Base-by-base conservation (phyloP, 2,888 invertebrate species). In the Cylloceria caligata region DNA sequence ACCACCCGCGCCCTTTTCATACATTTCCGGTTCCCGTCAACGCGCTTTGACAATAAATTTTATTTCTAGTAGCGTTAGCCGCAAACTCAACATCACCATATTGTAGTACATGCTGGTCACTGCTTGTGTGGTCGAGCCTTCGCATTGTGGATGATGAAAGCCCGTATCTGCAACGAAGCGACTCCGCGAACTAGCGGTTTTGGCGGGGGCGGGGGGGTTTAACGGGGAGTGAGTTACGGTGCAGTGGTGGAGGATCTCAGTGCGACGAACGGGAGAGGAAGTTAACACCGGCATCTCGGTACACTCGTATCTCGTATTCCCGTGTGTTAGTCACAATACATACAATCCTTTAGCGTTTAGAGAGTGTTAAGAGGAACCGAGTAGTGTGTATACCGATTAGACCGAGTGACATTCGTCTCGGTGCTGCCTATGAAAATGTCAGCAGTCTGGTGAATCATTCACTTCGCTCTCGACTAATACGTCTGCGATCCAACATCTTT, bases 371-470 rank as follows among this genome's bases (percentile, higher is more conserved):
- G n/a, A n/a, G n/a, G n/a, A n/a, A n/a, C 4, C 24, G 21, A 24
- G 21, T 3, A 52, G 52, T 52, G 52, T 52, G 52, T 52, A 52
- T 49, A 49, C 47, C 47, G 47, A 49, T 5, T 49, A 49, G 3
- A 42, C 42, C 42, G 42, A 39, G 19, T 36, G 78, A 83, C 83
- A 83, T 77, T 80, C 72, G 83, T 80, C 83, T 83, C 80, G 67
- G 77, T 47, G 62, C 73, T 72, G 80, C 73, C 57, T 65, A 77
- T 80, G 86, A 89, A 88, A 89, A 90, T 89, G 90, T 90, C 89
- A 89, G 88, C 86, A 83, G 79, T 76, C 72, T 88, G 88, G 87
- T 90, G 89, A 90, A 87, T 90, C 88, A 90, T 85, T 87, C 83
- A 72, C 62, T 57, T 57, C 55, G 30, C 42, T 57, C 65, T 45